Evolutionary conservation across 2,797 vertebrate genomes (phyloP), one percentile per base, ranked within the genome.

Genomic region (Percopsis omiscomaycus): DNA sequence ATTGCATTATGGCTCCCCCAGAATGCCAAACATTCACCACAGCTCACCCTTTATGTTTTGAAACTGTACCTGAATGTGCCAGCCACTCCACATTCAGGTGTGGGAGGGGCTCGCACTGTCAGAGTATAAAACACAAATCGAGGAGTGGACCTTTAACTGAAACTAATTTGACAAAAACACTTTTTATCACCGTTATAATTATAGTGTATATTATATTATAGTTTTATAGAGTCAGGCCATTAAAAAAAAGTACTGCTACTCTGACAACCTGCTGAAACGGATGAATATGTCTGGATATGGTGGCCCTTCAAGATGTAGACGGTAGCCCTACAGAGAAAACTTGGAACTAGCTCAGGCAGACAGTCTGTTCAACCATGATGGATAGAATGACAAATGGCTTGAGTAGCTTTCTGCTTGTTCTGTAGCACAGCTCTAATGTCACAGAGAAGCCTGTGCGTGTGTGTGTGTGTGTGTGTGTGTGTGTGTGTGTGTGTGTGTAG

Each of bases 361-460:
- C 87, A 86, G 84, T 81, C 85, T 90, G 87, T 86, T 90, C 87
- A 86, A 48, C 86, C 89, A 89, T 88, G 80, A 82, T 69, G 80
- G 74, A 74, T 53, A 72, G 71, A 84, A 59, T 77, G 83, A 84
- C 89, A 90, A 86, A 87, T 85, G 85, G 87, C 72, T 75, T 46
- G 61, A 64, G 63, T 74, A 70, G 74, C 79, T 78, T 85, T 76
- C 74, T 78, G 83, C 83, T 77, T 54, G 72, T 46, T 66, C 68
- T 64, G 80, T 64, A 75, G 79, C 68, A 79, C 77, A 79, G 71
- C 71, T 37, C 56, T 76, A 61, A 30, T 77, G 78, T 84, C 77
- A 77, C 56, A 65, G 74, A 64, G 63, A 65, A 70, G 75, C 83
- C 77, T 77, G 81, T 81, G 13, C 15, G n/a, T 55, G 29, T 32